These are phyloP conservation scores for Pteropus alecto DNA, from an alignment of 2,113 vertebrate species.

Conservation along the genomic window DNA sequence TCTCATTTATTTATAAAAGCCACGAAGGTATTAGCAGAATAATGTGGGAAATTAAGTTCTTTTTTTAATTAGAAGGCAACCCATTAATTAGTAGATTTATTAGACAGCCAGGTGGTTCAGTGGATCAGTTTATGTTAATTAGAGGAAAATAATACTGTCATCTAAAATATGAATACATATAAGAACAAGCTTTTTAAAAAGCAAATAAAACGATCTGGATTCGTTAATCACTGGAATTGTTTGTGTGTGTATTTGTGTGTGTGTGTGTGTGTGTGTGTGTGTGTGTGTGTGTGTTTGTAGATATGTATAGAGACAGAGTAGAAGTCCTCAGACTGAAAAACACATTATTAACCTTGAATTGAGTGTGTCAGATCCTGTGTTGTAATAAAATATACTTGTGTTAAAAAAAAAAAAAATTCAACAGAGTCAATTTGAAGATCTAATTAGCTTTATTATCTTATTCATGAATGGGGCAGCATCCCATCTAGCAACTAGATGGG, in stretches of 20 bases:
- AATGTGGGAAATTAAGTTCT: neutral
- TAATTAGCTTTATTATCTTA: neutral
- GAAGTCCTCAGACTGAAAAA: neutral
- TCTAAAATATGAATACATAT: conserved; percentile 25
- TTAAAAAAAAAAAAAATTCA: neutral
- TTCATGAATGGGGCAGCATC: neutral
- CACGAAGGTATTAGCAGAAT: conserved; percentile 46
- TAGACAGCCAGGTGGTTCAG: neutral
- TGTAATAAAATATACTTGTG: neutral
- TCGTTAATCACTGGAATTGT: neutral
- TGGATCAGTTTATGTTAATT: conserved; percentile 39
- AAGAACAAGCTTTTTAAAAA: neutral
- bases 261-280: neutral
- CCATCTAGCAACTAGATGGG: neutral
- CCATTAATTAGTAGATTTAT: conserved; percentile 37
- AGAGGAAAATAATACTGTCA: conserved; percentile 2
- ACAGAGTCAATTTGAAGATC: neutral
- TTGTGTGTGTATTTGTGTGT: neutral
- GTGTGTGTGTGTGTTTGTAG: neutral
- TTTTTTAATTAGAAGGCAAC: neutral
- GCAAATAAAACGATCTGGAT: conserved; percentile 6
- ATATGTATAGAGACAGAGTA: neutral
- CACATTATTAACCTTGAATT: neutral
- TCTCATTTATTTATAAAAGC: conserved; percentile 66
- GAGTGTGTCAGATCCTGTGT: neutral